Evolutionary conservation across 2,888 invertebrate species (phyloP).

Genomic region (Eristalis tenax): DNA sequence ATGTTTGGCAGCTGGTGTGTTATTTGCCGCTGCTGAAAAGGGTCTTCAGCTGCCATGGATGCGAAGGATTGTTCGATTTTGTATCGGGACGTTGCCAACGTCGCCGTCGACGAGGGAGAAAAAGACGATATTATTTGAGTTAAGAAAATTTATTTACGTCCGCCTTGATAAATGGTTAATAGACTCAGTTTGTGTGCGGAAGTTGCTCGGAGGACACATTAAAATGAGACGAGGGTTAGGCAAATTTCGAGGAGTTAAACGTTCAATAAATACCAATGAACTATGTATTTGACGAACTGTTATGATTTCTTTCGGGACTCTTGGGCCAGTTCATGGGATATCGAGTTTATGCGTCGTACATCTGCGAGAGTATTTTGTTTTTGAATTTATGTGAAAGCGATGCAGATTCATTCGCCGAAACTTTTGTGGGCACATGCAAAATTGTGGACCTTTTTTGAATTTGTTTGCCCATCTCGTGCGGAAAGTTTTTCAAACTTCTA

Average conservation of each 20-base stretch:
- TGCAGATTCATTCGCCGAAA: too few species aligned
- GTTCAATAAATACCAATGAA: neutral
- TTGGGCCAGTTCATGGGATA: neutral
- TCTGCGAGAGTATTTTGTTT: too few species aligned
- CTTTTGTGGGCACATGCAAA: neutral
- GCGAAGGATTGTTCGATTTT: neutral
- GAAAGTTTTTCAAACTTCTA: neutral
- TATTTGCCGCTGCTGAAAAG: neutral
- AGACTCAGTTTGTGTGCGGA: neutral
- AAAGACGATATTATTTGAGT: neutral
- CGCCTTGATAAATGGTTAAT: neutral
- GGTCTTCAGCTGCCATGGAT: neutral
- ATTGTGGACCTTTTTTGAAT: neutral
- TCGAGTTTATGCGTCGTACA: too few species aligned
- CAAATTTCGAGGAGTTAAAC: neutral
- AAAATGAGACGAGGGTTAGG: neutral
- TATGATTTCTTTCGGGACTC: neutral
- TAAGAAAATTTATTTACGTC: neutral
- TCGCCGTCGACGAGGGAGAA: neutral
- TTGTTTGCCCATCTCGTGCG: neutral
- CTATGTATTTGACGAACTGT: neutral
- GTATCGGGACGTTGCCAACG: neutral
- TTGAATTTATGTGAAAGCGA: too few species aligned
- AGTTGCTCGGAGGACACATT: neutral
- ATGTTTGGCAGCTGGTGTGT: constrained; percentile 18